Percentiles rank a stretch among this genome's conserved stretches.
Evolutionary conservation across 1,140 invertebrate species (phyloP).

Genomic region (Uloborus diversus): DNA sequence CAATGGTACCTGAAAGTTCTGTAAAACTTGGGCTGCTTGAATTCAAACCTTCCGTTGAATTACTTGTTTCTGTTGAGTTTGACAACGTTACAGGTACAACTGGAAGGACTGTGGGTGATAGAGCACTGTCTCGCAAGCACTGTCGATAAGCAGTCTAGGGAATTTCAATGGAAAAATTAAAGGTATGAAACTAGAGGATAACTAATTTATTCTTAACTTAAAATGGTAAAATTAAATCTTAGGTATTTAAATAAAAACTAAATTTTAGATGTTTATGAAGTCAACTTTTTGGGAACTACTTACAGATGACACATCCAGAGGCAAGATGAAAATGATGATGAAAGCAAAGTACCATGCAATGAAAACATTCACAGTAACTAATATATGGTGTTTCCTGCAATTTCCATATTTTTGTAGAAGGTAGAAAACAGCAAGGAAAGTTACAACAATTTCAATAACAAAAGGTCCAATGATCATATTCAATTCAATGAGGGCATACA

Average conservation of each 20-base stretch:
- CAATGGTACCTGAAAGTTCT: no score
- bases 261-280: no score
- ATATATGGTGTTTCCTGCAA: constrained; percentile 88
- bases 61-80: constrained; percentile 14
- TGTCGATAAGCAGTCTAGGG: constrained; percentile 71
- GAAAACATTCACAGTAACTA: constrained; percentile 92
- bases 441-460: constrained; percentile 80
- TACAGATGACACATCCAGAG: constrained; percentile 95
- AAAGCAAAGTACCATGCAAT: constrained; percentile 99
- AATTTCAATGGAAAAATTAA: constrained; percentile 44
- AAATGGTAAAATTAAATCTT: no score
- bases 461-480: constrained; percentile 30
- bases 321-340: constrained; percentile 96
- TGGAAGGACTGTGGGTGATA: constrained; percentile 48
- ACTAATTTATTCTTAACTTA: no score
- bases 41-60: constrained; percentile 4
- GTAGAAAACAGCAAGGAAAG: constrained; percentile 81
- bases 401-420: constrained; percentile 95
- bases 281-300: no score
- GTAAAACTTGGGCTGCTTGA: constrained; percentile 4
- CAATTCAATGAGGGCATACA: no score
- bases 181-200: no score
- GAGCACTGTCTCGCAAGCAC: constrained; percentile 66
- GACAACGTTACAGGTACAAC: constrained; percentile 33
- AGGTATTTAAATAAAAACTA: no score